Conservation (phyloP, 1,140 invertebrate genomes). For the Caenorhabditis latens region DNA sequence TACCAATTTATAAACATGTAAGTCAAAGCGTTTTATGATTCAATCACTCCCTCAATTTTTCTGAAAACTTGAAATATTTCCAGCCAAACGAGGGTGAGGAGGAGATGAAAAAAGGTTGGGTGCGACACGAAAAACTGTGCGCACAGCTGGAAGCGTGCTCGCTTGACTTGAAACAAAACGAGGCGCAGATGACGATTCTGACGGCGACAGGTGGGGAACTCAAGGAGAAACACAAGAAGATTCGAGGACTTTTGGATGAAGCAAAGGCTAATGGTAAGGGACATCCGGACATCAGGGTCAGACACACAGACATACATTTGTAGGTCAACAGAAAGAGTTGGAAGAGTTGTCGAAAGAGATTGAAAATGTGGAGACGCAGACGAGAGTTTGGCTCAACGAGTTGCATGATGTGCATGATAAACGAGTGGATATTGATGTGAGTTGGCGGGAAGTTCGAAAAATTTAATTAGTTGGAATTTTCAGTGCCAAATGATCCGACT, state of each 20-base stretch:
- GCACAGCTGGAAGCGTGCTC: slow-evolving; percentile 31
- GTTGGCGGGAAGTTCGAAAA: background rate
- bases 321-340: slow-evolving; percentile 62
- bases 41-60: too few relatives aligned
- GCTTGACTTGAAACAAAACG: slow-evolving; percentile 44
- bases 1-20: slow-evolving; percentile 41
- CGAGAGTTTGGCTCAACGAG: slow-evolving; percentile 68
- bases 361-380: slow-evolving; percentile 67
- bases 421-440: slow-evolving; percentile 67
- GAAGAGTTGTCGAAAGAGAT: slow-evolving; percentile 67
- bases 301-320: background rate
- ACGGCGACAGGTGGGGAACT: slow-evolving; percentile 51
- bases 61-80: background rate
- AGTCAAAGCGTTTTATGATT: background rate
- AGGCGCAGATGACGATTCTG: slow-evolving; percentile 45
- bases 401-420: slow-evolving; percentile 67
- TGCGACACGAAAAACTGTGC: slow-evolving; percentile 46
- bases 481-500: slow-evolving; percentile 69
- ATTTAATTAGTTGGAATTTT: slow-evolving; percentile 1
- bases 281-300: background rate
- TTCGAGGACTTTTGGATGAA: slow-evolving; percentile 62
- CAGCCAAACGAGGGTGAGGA: slow-evolving; percentile 48
- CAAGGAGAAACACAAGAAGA: slow-evolving; percentile 61
- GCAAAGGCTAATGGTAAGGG: slow-evolving; percentile 31
- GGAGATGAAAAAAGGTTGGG: slow-evolving; percentile 46